phyloP scores from a whole-genome alignment of 2,113 vertebrate species.

The Tragelaphus scriptus region DNA sequence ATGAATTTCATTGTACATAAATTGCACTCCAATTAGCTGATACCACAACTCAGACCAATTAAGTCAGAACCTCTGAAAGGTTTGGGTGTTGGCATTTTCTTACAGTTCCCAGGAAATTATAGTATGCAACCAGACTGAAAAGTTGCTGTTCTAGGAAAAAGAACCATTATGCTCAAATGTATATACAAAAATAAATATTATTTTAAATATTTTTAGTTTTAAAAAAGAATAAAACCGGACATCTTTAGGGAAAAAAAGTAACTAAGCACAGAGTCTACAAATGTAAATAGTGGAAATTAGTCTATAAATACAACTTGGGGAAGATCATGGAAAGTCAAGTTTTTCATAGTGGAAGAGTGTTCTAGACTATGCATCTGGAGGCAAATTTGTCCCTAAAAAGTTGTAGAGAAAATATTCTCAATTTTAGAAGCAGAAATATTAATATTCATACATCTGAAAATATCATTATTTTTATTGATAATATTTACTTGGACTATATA shows the following conservation, averaged over 20 bases:
- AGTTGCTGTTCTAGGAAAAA: not conserved
- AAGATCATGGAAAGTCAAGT: not conserved
- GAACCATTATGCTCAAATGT: not conserved
- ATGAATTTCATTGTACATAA: not conserved
- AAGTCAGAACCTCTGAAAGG: not conserved
- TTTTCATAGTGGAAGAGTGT: not conserved
- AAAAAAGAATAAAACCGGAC: not conserved
- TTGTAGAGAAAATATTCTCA: not conserved
- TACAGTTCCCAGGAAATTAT: not conserved
- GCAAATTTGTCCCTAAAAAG: not conserved
- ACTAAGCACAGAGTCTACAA: not conserved
- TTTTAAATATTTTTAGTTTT: not conserved
- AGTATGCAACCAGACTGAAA: not conserved
- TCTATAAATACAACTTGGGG: not conserved
- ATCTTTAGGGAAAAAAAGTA: not conserved
- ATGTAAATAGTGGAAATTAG: not conserved
- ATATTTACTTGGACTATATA: not conserved
- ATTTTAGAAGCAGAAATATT: not conserved
- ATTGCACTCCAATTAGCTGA: not conserved
- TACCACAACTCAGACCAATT: not conserved
- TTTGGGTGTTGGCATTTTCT: not conserved
- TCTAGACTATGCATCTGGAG: not conserved
- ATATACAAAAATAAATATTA: not conserved
- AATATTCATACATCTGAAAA: not conserved
- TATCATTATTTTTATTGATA: not conserved